These are phyloP conservation scores for Promerops cafer DNA, from an alignment of 2,113 vertebrate genomes.

Conservation along the genomic window DNA sequence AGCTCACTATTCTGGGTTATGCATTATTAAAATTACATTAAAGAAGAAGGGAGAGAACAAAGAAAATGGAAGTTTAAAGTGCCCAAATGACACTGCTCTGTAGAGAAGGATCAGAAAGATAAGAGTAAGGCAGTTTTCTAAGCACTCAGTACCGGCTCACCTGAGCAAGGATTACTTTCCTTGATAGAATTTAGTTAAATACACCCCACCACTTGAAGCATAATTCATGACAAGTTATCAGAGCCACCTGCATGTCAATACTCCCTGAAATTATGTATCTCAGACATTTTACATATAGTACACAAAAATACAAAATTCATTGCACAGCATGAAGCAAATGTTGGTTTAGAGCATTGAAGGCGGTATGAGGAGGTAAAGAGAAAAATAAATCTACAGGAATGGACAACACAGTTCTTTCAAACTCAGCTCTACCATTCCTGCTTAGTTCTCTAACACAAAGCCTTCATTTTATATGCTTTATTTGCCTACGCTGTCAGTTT, in stretches of 20 bases:
- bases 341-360: background rate
- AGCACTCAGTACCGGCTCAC: background rate
- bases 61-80: background rate
- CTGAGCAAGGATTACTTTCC: background rate
- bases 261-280: background rate
- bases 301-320: background rate
- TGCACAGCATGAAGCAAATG: background rate
- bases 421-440: background rate
- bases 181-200: background rate
- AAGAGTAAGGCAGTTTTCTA: background rate
- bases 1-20: background rate
- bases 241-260: background rate
- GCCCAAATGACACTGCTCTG: background rate
- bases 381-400: background rate
- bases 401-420: background rate
- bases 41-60: background rate
- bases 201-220: background rate
- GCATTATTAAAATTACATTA: conserved; percentile 21
- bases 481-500: background rate
- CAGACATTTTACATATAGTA: background rate
- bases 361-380: background rate
- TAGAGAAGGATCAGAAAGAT: background rate
- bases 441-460: background rate
- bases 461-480: background rate
- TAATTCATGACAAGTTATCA: background rate